phyloP scores from a whole-genome alignment of 2,888 invertebrate genomes.

The Phyllotreta striolata region DNA sequence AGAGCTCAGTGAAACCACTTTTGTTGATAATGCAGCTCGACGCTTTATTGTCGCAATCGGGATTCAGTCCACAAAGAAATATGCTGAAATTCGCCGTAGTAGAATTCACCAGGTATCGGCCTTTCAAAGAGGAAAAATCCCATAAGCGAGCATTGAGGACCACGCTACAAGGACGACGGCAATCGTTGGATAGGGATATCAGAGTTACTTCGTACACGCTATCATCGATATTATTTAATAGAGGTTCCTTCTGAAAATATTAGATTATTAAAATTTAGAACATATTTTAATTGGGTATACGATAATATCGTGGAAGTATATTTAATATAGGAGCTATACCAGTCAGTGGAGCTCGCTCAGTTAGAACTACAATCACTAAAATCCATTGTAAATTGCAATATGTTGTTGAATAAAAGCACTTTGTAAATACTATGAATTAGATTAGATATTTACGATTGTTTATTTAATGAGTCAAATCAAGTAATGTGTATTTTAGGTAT shows the following conservation, averaged over 20 bases:
- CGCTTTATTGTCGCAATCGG: conserved; percentile 17
- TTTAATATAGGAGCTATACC: no score
- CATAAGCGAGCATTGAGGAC: conserved; percentile 26
- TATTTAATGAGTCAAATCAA: no score
- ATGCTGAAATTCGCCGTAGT: conserved; percentile 35
- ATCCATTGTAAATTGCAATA: no score
- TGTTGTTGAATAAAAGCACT: no score
- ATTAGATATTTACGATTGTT: no score
- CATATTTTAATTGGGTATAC: not conserved
- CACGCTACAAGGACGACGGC: conserved; percentile 19
- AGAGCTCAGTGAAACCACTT: conserved; percentile 18
- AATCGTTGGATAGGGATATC: conserved; percentile 14
- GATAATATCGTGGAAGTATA: no score
- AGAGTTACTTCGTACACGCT: conserved; percentile 32
- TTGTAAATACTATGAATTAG: no score
- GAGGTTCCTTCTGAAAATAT: not conserved
- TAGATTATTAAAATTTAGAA: not conserved
- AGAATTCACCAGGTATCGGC: conserved; percentile 22
- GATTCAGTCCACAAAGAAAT: conserved; percentile 24
- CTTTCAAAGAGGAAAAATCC: conserved; percentile 32
- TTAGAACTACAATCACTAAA: no score
- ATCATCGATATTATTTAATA: conserved; percentile 12
- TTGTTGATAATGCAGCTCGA: conserved; percentile 21
- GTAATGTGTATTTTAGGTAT: no score
- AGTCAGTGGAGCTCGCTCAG: no score